These are phyloP conservation scores for Cataglyphis cursor DNA, from an alignment of 2,888 invertebrate species.

Conservation along the genomic window DNA sequence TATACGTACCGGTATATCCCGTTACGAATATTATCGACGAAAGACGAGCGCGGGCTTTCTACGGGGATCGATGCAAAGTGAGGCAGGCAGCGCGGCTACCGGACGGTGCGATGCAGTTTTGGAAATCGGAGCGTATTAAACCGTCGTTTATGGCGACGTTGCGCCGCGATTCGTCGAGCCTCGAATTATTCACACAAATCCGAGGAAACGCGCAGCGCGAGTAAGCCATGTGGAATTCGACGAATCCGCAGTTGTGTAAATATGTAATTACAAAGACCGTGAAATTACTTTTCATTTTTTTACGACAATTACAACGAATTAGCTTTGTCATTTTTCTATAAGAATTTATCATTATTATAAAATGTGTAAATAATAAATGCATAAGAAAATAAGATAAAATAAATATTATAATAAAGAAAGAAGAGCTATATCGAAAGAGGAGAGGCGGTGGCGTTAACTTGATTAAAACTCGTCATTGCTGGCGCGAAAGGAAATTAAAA, in stretches of 20 bases:
- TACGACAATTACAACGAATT: background rate
- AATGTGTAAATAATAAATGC: background rate
- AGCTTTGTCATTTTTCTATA: background rate
- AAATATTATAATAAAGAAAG: background rate
- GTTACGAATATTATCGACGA: slow-evolving; percentile 68
- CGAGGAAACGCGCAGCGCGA: background rate
- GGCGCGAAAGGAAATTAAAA: background rate
- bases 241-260: background rate
- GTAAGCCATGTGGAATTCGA: background rate
- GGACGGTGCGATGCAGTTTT: slow-evolving; percentile 54
- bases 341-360: background rate
- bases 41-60: slow-evolving; percentile 21
- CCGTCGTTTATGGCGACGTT: slow-evolving; percentile 29
- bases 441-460: background rate
- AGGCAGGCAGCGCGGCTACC: slow-evolving; percentile 40
- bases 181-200: slow-evolving; percentile 22
- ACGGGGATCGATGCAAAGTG: slow-evolving; percentile 57
- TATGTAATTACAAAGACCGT: background rate
- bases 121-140: slow-evolving; percentile 28
- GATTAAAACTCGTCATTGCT: background rate
- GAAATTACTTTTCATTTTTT: slow-evolving; percentile 13
- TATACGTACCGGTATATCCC: slow-evolving; percentile 63
- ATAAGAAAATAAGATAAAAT: background rate
- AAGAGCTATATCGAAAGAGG: background rate
- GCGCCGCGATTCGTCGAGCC: background rate